These are phyloP conservation scores for Fundulus diaphanus DNA, from an alignment of 2,797 vertebrate species.

Conservation along the genomic window DNA sequence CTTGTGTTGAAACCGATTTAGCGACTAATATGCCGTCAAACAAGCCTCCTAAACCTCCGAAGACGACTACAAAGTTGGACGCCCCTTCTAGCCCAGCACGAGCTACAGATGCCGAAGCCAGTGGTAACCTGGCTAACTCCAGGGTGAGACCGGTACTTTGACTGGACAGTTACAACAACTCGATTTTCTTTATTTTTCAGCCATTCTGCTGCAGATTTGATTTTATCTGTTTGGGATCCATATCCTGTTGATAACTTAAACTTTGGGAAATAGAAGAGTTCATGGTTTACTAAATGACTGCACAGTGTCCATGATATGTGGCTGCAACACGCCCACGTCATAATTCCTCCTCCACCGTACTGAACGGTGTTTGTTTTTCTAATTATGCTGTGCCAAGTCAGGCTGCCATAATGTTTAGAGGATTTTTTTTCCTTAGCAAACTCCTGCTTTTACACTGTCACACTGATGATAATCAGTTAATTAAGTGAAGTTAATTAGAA, in stretches of 20 bases:
- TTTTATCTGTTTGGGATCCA: neutral
- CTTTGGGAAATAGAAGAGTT: no score
- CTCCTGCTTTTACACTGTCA: neutral
- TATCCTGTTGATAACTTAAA: no score
- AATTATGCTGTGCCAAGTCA: neutral
- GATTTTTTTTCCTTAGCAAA: no score
- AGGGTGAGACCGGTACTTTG: neutral
- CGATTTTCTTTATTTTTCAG: neutral
- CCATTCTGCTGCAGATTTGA: neutral
- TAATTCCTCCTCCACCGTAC: neutral
- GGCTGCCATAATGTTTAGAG: neutral
- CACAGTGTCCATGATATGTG: no score
- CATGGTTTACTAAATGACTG: neutral
- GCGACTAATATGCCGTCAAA: no score
- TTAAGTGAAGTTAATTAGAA: neutral
- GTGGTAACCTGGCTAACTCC: no score
- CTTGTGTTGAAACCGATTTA: no score
- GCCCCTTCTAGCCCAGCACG: no score
- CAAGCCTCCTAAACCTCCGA: no score
- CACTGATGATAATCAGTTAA: neutral
- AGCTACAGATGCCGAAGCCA: no score
- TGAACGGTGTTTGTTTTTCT: neutral
- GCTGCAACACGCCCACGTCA: neutral
- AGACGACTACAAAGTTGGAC: no score
- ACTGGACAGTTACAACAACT: neutral